Evolutionary conservation across 2,888 invertebrate genomes (phyloP).

Genomic region (Nasonia oneida): DNA sequence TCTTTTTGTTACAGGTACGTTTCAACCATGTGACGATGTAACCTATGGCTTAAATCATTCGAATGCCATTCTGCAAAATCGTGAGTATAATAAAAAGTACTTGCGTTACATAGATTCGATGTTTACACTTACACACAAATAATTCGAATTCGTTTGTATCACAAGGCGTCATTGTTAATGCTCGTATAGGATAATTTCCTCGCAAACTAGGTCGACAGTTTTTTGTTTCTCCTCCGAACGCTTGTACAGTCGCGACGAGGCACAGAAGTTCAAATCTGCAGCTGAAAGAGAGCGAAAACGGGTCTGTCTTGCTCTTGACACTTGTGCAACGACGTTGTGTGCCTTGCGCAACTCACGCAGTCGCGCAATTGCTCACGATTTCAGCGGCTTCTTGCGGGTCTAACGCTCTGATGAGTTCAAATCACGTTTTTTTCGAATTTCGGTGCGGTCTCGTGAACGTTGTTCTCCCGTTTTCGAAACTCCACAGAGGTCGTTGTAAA

Average conservation of each 20-base stretch:
- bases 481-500: too few species aligned
- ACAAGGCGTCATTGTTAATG: not conserved
- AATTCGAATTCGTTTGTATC: not conserved
- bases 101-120: not conserved
- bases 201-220: not conserved
- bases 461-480: not conserved
- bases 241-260: not conserved
- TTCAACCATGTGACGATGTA: not conserved
- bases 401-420: not conserved
- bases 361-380: conserved; percentile 42
- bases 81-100: conserved; percentile 10
- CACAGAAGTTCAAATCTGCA: not conserved
- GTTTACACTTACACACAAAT: not conserved
- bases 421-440: not conserved
- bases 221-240: not conserved
- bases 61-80: conserved; percentile 25
- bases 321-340: conserved; percentile 35
- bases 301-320: conserved; percentile 38
- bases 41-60: conserved; percentile 1
- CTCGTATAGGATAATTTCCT: not conserved
- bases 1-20: conserved; percentile 41
- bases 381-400: not conserved
- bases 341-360: conserved; percentile 24
- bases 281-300: not conserved
- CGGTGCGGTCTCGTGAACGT: not conserved